Conservation (phyloP, 2,113 vertebrate species). For the Pelmatolapia mariae region DNA sequence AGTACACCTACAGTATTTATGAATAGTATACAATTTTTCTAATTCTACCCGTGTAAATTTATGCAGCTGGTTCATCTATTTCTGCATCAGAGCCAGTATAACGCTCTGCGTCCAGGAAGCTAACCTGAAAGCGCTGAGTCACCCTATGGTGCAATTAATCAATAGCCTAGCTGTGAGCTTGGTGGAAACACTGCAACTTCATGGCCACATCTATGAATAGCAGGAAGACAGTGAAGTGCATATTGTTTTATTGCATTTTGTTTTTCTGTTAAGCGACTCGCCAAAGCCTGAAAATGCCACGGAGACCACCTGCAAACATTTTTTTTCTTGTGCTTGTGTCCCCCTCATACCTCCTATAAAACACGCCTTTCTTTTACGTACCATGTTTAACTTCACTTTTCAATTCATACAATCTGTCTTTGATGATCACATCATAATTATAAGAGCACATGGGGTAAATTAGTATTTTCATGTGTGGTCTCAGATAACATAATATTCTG, state of each 20-base stretch:
- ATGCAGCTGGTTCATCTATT: background rate
- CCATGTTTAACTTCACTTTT: background rate
- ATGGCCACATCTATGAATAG: background rate
- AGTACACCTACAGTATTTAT: background rate
- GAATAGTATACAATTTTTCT: background rate
- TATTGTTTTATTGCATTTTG: background rate
- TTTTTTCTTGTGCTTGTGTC: background rate
- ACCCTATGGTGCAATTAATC: slow-evolving; percentile 18
- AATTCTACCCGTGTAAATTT: background rate
- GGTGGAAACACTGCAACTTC: background rate
- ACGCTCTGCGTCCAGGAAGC: background rate
- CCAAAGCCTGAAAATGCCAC: accelerated
- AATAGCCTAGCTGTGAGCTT: background rate
- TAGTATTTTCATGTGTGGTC: background rate
- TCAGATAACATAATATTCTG: background rate
- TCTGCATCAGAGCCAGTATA: background rate
- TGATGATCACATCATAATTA: background rate
- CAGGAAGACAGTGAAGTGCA: background rate
- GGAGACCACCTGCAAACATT: background rate
- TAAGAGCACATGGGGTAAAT: background rate
- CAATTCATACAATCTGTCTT: background rate
- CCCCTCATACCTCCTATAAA: background rate
- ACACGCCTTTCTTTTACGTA: background rate
- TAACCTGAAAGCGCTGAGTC: slow-evolving; percentile 28
- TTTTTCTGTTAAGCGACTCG: background rate